Percentiles rank a stretch among this genome's conserved stretches.
Evolutionary conservation across 2,888 invertebrate genomes (phyloP).

Genomic region (Catocala nupta): DNA sequence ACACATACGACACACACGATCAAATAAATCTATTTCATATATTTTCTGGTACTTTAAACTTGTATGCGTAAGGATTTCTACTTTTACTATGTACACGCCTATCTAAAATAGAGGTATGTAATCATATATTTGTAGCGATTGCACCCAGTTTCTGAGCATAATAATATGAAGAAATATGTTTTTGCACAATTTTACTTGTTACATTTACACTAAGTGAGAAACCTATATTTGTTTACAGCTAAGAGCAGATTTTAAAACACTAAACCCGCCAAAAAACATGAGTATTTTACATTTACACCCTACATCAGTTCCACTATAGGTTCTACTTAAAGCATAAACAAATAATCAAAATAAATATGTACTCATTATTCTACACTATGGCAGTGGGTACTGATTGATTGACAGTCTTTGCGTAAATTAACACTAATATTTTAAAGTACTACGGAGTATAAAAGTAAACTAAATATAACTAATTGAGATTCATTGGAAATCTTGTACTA

Average conservation of each 20-base stretch:
- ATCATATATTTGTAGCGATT: conserved; percentile 19
- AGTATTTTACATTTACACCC: conserved; percentile 49
- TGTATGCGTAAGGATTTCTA: conserved; percentile 23
- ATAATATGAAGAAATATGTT: conserved; percentile 6
- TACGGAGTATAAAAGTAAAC: conserved; percentile 52
- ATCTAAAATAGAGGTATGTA: conserved; percentile 29
- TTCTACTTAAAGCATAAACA: conserved; percentile 70
- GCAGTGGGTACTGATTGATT: conserved; percentile 80
- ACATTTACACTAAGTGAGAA: conserved; percentile 8
- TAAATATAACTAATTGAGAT: conserved; percentile 82
- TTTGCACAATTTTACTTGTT: conserved; percentile 2
- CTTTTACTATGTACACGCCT: conserved; percentile 34
- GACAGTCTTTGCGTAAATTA: conserved; percentile 80
- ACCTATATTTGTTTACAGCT: conserved; percentile 26
- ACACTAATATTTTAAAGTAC: conserved; percentile 57
- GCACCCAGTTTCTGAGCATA: conserved; percentile 19
- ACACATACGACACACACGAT: conserved; percentile 20
- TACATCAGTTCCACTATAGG: conserved; percentile 47
- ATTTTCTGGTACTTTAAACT: conserved; percentile 26
- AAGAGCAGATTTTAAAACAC: conserved; percentile 45
- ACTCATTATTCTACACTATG: conserved; percentile 71
- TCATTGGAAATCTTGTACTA: conserved; percentile 86
- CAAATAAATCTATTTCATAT: conserved; percentile 21
- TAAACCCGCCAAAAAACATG: conserved; percentile 42
- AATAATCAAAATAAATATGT: conserved; percentile 55